These are phyloP conservation scores for Protomyctophum bolini DNA, from an alignment of 2,113 vertebrate species.

Conservation along the genomic window DNA sequence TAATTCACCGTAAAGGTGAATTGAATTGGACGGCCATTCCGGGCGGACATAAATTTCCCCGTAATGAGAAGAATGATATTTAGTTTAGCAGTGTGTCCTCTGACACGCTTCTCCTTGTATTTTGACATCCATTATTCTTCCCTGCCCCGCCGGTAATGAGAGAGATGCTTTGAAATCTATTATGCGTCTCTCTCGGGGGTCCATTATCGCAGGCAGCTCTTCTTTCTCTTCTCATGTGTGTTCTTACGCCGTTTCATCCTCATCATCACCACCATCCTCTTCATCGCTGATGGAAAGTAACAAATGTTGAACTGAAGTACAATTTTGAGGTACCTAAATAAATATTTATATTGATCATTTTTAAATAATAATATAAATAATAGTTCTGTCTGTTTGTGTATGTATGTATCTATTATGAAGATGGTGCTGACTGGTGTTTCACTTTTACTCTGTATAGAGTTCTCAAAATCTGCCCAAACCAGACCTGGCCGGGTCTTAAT, in stretches of 20 bases:
- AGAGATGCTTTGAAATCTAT: constrained; percentile 48
- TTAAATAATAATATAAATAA: no score
- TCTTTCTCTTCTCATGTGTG: constrained; percentile 3
- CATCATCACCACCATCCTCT: no score
- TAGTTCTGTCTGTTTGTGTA: no score
- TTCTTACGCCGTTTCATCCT: background rate
- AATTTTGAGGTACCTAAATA: no score
- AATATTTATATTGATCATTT: no score
- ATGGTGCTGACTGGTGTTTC: no score
- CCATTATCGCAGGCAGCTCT: background rate
- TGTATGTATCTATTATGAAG: no score
- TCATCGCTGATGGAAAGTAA: no score
- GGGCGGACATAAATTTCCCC: constrained; percentile 54
- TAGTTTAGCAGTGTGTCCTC: constrained; percentile 55
- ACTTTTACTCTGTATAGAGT: no score
- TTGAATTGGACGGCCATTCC: constrained; percentile 60
- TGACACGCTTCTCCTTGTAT: constrained; percentile 43
- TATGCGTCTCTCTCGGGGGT: constrained; percentile 36
- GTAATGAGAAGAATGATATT: constrained; percentile 66
- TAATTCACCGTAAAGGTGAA: constrained; percentile 69
- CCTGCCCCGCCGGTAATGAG: constrained; percentile 30
- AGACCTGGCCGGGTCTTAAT: no score
- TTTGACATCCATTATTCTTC: constrained; percentile 44
- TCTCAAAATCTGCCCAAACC: no score
- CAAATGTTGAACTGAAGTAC: no score